Percentiles rank a stretch among this genome's conserved stretches.
Evolutionary conservation across 2,888 invertebrate genomes (phyloP).

Genomic region (Sphecodes monilicornis): DNA sequence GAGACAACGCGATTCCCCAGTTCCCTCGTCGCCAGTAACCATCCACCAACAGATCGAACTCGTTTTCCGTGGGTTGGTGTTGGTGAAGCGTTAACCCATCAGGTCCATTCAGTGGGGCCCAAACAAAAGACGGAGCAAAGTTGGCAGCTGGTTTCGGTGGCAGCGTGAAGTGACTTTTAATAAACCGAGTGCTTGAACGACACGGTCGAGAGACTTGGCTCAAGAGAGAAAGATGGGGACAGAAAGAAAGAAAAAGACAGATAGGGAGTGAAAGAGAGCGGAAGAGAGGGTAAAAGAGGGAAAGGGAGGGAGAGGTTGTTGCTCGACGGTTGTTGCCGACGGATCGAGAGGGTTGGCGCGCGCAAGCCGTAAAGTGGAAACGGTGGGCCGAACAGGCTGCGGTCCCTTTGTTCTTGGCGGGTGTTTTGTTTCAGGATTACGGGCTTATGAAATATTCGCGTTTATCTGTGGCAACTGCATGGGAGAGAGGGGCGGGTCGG

Average conservation of each 20-base stretch:
- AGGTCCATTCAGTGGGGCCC: constrained; percentile 14
- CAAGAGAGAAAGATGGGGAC: neutral
- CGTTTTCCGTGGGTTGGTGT: neutral
- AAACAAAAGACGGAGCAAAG: constrained; percentile 34
- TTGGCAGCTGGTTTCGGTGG: constrained; percentile 36
- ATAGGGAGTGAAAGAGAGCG: neutral
- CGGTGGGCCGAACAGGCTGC: neutral
- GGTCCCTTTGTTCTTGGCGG: constrained; percentile 69
- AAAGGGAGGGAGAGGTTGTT: too few species aligned
- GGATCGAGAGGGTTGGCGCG: constrained; percentile 45
- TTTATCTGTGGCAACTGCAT: constrained; percentile 73
- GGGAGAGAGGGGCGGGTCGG: constrained; percentile 28
- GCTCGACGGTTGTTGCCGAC: constrained; percentile 50
- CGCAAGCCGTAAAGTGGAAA: constrained; percentile 20
- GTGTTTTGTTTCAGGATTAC: constrained; percentile 76
- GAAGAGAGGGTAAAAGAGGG: too few species aligned
- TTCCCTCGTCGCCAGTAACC: neutral
- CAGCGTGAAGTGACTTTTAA: constrained; percentile 76
- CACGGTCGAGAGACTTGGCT: constrained; percentile 61
- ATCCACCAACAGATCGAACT: neutral
- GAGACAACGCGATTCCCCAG: neutral
- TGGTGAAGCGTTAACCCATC: constrained; percentile 25
- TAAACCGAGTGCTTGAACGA: constrained; percentile 71
- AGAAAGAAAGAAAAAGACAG: neutral
- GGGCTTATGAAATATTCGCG: constrained; percentile 78